These are phyloP conservation scores for Arvicanthis niloticus DNA, from an alignment of 2,113 vertebrate genomes.

Conservation along the genomic window DNA sequence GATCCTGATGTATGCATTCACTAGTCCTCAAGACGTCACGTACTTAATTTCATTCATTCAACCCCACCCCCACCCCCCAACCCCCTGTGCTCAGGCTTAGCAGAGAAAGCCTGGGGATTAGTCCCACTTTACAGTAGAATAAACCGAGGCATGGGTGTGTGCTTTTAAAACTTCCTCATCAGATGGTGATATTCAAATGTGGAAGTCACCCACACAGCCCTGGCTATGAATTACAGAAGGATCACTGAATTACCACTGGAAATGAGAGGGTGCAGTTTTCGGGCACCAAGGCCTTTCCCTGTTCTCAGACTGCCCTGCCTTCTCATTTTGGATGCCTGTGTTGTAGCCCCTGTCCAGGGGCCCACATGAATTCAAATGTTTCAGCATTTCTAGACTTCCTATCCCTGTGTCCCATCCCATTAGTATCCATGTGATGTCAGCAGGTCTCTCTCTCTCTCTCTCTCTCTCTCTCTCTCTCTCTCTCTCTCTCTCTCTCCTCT, in stretches of 20 bases:
- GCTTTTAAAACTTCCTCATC: background rate
- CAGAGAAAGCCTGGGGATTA: background rate
- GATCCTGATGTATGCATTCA: background rate
- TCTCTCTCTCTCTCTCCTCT: background rate
- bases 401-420: background rate
- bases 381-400: background rate
- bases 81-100: background rate
- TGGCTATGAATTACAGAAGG: background rate
- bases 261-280: background rate
- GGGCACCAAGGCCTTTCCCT: background rate
- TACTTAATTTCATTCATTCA: background rate
- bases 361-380: background rate
- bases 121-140: background rate
- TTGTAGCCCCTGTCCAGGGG: background rate
- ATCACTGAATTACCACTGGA: background rate
- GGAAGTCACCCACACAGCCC: background rate
- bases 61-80: no score
- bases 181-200: background rate
- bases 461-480: background rate
- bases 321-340: background rate
- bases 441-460: background rate
- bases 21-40: background rate
- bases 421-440: background rate
- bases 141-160: background rate
- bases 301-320: background rate